Conservation (phyloP, 92 coral and sea anemone genomes). For the Siderastrea siderea region DNA sequence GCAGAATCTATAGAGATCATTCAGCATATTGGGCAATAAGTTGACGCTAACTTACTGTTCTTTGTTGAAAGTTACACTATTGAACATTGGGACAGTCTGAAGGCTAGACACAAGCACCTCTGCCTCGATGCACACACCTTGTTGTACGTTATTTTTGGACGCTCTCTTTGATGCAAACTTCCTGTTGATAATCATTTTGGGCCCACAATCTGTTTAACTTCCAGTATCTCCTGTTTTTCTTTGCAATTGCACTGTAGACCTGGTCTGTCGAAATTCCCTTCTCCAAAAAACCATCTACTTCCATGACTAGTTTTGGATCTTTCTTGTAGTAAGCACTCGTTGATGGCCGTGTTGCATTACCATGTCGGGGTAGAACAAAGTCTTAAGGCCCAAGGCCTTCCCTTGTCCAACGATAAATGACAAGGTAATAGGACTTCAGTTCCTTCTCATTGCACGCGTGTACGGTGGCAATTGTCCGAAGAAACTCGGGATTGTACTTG, state of each 20-base stretch:
- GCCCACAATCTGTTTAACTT: slow-evolving; percentile 71
- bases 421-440: slow-evolving; percentile 54
- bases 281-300: slow-evolving; percentile 57
- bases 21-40: slow-evolving; percentile 63
- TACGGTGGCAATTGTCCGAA: slow-evolving; percentile 57
- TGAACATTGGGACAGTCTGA: slow-evolving; percentile 6
- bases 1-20: slow-evolving; percentile 61
- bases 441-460: slow-evolving; percentile 54
- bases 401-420: slow-evolving; percentile 58
- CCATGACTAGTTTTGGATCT: slow-evolving; percentile 68
- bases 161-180: slow-evolving; percentile 36
- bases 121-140: slow-evolving; percentile 44
- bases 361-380: slow-evolving; percentile 74
- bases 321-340: slow-evolving; percentile 53
- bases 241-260: slow-evolving; percentile 56
- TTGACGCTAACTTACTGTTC: slow-evolving; percentile 59
- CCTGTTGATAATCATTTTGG: slow-evolving; percentile 73
- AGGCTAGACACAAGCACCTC: slow-evolving; percentile 39
- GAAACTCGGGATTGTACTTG: slow-evolving; percentile 57
- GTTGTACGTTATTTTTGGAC: slow-evolving; percentile 10
- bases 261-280: slow-evolving; percentile 70
- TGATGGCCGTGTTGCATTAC: slow-evolving; percentile 70
- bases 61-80: slow-evolving; percentile 71
- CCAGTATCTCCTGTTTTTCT: slow-evolving; percentile 50
- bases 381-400: slow-evolving; percentile 55